These are phyloP conservation scores for Apus apus DNA, from an alignment of 2,113 vertebrate genomes.

Conservation along the genomic window DNA sequence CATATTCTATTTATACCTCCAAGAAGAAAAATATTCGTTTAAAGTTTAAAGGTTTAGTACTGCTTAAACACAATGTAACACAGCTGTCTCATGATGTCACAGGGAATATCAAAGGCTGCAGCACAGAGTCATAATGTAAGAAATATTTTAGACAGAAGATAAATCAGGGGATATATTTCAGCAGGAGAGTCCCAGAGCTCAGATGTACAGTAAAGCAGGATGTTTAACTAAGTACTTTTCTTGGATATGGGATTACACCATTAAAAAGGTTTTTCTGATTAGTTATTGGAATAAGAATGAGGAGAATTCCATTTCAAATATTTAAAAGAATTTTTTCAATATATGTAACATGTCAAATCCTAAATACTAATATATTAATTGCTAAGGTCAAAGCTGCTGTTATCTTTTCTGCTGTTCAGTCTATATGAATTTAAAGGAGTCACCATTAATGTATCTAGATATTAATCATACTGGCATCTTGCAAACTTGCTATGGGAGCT, in stretches of 20 bases:
- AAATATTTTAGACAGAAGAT: constrained; percentile 44
- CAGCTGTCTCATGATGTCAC: constrained; percentile 70
- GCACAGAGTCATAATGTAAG: constrained; percentile 24
- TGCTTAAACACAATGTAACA: constrained; percentile 72
- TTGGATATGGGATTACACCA: neutral
- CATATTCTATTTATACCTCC: constrained; percentile 75
- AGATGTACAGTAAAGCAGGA: constrained; percentile 31
- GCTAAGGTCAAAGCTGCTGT: neutral
- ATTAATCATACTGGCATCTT: neutral
- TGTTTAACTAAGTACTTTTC: neutral
- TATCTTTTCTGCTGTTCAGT: neutral
- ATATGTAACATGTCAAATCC: neutral
- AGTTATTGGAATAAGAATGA: neutral
- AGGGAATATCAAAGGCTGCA: constrained; percentile 61
- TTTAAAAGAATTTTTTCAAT: neutral
- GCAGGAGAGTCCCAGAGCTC: constrained; percentile 32
- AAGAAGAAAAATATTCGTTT: constrained; percentile 72
- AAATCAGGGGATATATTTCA: constrained; percentile 1
- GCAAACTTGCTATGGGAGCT: neutral
- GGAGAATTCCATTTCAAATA: neutral
- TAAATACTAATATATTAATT: neutral
- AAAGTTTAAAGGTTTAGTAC: constrained; percentile 75
- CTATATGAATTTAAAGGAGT: neutral
- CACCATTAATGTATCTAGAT: neutral
- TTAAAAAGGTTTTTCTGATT: neutral